phyloP scores from a whole-genome alignment of 2,113 vertebrate species.

The Indicator indicator region DNA sequence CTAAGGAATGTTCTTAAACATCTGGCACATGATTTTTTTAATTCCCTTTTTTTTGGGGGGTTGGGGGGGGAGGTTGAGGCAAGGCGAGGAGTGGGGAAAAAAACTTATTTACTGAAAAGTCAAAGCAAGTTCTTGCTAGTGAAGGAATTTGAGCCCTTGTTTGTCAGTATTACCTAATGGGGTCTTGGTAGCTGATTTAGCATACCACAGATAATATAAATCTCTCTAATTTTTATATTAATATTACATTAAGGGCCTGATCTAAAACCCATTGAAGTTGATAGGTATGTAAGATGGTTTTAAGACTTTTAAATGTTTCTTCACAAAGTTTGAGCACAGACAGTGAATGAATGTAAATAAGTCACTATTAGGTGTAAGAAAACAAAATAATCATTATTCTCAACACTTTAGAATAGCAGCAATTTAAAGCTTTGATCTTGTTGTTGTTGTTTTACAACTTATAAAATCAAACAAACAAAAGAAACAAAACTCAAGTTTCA shows the following conservation, averaged over 20 bases:
- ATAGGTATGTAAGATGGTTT: background rate
- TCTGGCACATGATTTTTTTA: background rate
- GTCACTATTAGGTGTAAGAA: no score
- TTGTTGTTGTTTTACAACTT: background rate
- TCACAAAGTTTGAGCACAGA: no score
- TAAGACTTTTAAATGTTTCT: no score
- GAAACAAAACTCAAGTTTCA: background rate
- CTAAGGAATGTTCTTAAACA: background rate
- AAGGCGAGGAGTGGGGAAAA: background rate
- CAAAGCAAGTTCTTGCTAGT: background rate
- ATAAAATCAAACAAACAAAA: background rate
- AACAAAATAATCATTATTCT: no score
- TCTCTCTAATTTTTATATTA: background rate
- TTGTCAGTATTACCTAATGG: background rate
- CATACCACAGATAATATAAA: background rate
- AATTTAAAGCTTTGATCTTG: background rate
- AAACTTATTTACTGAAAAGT: background rate
- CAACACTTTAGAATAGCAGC: background rate
- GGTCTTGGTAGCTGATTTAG: background rate
- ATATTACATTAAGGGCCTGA: background rate
- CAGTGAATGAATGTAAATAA: no score
- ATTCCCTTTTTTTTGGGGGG: no score
- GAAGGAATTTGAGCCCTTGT: background rate
- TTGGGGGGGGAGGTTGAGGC: no score
- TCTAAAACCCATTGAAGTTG: slow-evolving; percentile 2